Base-by-base conservation (phyloP, 2,113 vertebrate species). In the Ageneiosus marmoratus region DNA sequence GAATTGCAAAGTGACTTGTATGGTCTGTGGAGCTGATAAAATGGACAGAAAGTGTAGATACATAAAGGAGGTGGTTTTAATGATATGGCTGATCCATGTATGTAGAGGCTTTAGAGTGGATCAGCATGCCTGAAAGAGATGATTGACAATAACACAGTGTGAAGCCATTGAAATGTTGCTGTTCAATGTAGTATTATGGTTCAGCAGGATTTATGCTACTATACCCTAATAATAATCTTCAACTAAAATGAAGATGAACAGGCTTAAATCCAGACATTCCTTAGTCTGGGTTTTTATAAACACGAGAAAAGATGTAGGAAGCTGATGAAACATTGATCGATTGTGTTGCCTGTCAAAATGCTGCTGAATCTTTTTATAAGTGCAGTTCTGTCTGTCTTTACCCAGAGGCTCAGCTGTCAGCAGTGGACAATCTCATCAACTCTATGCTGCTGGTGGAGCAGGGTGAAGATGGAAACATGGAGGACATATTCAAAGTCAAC, bases 391-490 rank as follows among this genome's bases (percentile, higher is more conserved):
- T 75, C n/a, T 51, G 22, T 84, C 37, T 87, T 82, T 70, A 56
- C 85, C 48, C 90, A 99, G 97, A 86, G 79, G 88, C 93, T 20
- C 97, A 99, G 91, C 88, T 99, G 81, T 92, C 92, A 85, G 95
- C 96, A 16, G 89, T 98, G 70, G 97, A 98, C 85, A 92, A 93
- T 76, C 86, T 99, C 84, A 98, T 99, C 85, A 95, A 97, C 87
- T 96, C 96, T 44, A 99, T 98, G 98, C 98, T 94, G 93, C 90
- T 99, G 93, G 77, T 96, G 77, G 90, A 91, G 77, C 83, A 92
- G 81, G 93, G 95, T 87, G 92, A 95, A 69, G 92, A 93, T 41
- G 94, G 92, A 85, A 91, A 90, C n/a, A 84, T 85, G 27, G 92
- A 91, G 82, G 98, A 99, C 90, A 81, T 96, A 22, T 94, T 98